Base-by-base conservation (phyloP, 2,113 vertebrate genomes). In the Nibea coibor region DNA sequence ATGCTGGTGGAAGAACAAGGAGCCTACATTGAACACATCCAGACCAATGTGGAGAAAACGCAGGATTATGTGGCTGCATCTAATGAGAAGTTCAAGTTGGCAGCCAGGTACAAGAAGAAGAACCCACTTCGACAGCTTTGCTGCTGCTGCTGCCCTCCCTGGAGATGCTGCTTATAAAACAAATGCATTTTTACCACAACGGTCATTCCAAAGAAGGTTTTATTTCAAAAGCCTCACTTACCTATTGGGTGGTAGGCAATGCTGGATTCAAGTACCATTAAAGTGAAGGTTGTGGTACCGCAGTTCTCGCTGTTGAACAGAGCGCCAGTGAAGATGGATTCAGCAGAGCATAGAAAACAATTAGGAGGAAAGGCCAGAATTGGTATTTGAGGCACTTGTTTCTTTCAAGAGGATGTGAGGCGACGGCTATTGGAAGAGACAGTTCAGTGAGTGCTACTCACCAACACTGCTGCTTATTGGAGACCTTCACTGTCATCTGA, bases 1-100 rank as follows among this genome's bases (percentile, higher is more conserved):
- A 65, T 97, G 91, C 83, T 98, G 82, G 96, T 98, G 66, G 97
- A 98, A 54, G 96, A 98, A 67, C 98, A 99, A 92, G 97, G 97
- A 15, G 87, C 94, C 35, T 92, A 94, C 81, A 95, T 99, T 10
- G 95, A 99, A 69, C 96, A 95, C 87, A 99, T 99, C 70, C 96
- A 99, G 93, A 95, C 96, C 65, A 94, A 92, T 66, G 92, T 98
- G 26, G 95, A 95, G 58, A 93, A 93, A 56, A 96, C 97, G 5
- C 95, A 97, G 80, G 97, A 99, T 67, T 98, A 96, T 2, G 95
- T 97, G 63, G 92, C 86, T 51, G 91, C 57, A 3, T 93, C 96
- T 61, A 97, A 88, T 58, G 97, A 99, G 84, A 97, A 97, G 91
- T 97, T 99, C 81, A 96, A 96, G 81, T 78, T 94, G 64, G 98